These are phyloP conservation scores for Autographa gamma DNA, from an alignment of 2,888 invertebrate genomes.

Conservation along the genomic window DNA sequence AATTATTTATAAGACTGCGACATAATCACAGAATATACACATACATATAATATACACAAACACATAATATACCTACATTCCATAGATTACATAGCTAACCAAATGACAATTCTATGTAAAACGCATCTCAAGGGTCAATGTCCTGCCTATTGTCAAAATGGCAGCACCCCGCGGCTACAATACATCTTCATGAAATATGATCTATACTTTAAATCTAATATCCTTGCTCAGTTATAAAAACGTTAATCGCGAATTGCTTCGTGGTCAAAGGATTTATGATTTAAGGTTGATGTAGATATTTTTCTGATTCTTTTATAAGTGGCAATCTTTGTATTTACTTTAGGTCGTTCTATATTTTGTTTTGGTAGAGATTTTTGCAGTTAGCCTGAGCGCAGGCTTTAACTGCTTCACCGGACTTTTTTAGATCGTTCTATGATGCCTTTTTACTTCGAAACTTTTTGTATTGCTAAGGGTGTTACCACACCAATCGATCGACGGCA, in stretches of 20 bases:
- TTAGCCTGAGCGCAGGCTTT: too few species aligned
- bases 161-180: conserved; percentile 43
- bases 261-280: conserved; percentile 36
- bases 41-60: too few species aligned
- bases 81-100: conserved; percentile 19
- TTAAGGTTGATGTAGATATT: conserved; percentile 16
- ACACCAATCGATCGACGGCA: too few species aligned
- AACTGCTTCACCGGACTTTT: too few species aligned
- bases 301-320: background rate
- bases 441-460: too few species aligned
- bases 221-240: conserved; percentile 42
- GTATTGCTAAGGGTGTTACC: too few species aligned
- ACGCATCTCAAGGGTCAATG: conserved; percentile 36
- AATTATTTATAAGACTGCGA: background rate
- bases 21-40: background rate
- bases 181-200: conserved; percentile 39
- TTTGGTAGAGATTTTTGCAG: too few species aligned
- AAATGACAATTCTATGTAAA: conserved; percentile 51
- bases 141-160: conserved; percentile 42
- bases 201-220: conserved; percentile 29
- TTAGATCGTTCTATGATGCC: too few species aligned
- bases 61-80: background rate
- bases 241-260: conserved; percentile 30
- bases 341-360: background rate
- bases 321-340: background rate